Conservation (phyloP, 2,113 vertebrate species). For the Pipra filicauda region DNA sequence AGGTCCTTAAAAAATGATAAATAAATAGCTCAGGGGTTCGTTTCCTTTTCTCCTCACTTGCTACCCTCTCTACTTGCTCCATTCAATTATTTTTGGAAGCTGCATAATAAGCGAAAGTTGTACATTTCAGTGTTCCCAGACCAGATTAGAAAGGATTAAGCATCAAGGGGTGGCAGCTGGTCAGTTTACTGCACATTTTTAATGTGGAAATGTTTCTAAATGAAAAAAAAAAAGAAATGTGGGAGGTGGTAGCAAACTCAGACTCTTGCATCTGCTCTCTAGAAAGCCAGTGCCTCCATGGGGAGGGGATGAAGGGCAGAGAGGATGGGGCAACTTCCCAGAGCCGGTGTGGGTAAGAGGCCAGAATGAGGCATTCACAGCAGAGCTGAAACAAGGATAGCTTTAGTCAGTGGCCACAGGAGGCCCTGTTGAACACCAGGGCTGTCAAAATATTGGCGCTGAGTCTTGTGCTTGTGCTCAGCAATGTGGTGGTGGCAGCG, state of each 20-base stretch:
- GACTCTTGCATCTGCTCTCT: neutral
- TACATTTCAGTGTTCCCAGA: slow-evolving; percentile 47
- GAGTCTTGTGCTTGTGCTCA: fast-evolving
- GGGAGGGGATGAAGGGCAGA: neutral
- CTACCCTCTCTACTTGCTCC: neutral
- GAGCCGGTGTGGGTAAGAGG: neutral
- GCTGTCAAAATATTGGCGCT: neutral
- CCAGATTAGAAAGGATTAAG: slow-evolving; percentile 70
- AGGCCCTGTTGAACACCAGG: neutral
- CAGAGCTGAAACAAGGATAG: neutral
- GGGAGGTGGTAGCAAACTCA: neutral
- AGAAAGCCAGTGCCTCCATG: neutral
- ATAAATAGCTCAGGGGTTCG: neutral
- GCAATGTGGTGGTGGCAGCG: fast-evolving
- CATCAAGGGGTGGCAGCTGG: slow-evolving; percentile 68
- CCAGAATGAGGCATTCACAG: neutral
- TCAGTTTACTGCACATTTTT: slow-evolving; percentile 67
- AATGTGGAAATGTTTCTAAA: slow-evolving; percentile 64
- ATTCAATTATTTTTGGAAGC: slow-evolving; percentile 40
- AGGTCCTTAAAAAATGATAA: neutral
- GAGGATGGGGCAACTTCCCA: neutral
- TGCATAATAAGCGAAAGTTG: slow-evolving; percentile 46
- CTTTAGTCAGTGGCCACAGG: neutral
- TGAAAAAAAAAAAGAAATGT: slow-evolving; percentile 17
- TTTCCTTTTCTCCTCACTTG: neutral